Conservation (phyloP, 1,140 invertebrate genomes). For the Chelonus insularis region DNA sequence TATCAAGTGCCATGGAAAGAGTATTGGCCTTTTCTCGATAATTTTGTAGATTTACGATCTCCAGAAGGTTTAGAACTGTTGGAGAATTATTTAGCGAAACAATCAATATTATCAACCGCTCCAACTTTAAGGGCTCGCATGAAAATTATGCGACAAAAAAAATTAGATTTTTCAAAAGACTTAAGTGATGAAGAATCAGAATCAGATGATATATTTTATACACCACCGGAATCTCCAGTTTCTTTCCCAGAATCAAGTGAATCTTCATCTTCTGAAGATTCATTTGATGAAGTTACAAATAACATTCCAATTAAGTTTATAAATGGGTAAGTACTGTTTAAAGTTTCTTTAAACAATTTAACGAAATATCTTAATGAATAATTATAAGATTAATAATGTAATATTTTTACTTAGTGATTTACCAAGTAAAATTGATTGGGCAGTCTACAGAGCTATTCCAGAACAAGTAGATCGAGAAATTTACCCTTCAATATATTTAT, state of each 20-base stretch:
- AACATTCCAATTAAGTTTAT: too few relatives aligned
- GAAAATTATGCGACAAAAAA: not conserved
- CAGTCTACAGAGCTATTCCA: conserved; percentile 69
- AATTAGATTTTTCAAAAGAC: conserved; percentile 28
- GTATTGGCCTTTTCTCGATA: conserved; percentile 86
- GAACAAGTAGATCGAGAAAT: conserved; percentile 59
- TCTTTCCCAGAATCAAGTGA: conserved; percentile 47
- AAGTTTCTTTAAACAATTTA: too few relatives aligned
- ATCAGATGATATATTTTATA: conserved; percentile 55
- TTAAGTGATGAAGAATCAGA: not conserved
- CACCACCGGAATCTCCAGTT: conserved; percentile 51
- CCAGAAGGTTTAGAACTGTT: conserved; percentile 71
- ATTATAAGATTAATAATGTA: not conserved
- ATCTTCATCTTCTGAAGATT: conserved; percentile 23
- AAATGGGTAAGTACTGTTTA: not conserved
- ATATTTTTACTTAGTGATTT: conserved; percentile 18
- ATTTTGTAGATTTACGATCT: conserved; percentile 75
- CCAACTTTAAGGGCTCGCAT: too few relatives aligned
- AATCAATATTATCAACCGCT: too few relatives aligned
- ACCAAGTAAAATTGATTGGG: conserved; percentile 71
- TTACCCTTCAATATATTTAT: conserved; percentile 71
- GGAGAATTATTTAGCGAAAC: conserved; percentile 69
- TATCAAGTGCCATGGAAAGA: conserved; percentile 83
- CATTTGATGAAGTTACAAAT: conserved; percentile 27
- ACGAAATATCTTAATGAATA: not conserved